A percentile compares a stretch with the other conserved stretches of the same genome.
These are phyloP conservation scores for Actias luna DNA, from an alignment of 2,888 invertebrate species.

Conservation along the genomic window DNA sequence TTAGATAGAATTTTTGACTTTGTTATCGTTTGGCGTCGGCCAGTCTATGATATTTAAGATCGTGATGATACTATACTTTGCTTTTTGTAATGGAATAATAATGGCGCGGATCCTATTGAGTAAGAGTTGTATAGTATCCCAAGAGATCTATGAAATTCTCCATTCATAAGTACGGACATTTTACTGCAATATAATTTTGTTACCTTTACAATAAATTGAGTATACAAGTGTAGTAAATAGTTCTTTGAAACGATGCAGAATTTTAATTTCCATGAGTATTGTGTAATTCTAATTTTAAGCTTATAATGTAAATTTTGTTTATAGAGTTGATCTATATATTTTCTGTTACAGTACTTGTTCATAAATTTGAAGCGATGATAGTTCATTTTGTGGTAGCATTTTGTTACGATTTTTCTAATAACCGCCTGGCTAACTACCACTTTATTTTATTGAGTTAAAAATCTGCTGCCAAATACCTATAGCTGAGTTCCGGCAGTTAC, in stretches of 20 bases:
- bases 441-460: too few relatives aligned
- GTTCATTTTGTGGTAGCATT: too few relatives aligned
- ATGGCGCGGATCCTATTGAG: constrained; percentile 50
- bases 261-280: background rate
- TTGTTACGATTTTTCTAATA: too few relatives aligned
- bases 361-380: too few relatives aligned
- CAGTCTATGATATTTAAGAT: constrained; percentile 46
- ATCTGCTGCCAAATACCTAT: too few relatives aligned
- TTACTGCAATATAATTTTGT: constrained; percentile 38
- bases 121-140: constrained; percentile 34
- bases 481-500: too few relatives aligned
- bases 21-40: constrained; percentile 50
- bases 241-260: background rate
- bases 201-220: background rate
- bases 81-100: constrained; percentile 43
- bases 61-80: constrained; percentile 39
- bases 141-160: constrained; percentile 27
- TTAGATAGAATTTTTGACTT: constrained; percentile 23
- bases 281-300: background rate
- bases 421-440: too few relatives aligned
- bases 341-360: background rate
- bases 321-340: background rate
- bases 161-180: constrained; percentile 60
- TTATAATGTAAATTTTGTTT: background rate
- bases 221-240: background rate